Conservation (phyloP, 2,113 vertebrate genomes). For the Camelus bactrianus region DNA sequence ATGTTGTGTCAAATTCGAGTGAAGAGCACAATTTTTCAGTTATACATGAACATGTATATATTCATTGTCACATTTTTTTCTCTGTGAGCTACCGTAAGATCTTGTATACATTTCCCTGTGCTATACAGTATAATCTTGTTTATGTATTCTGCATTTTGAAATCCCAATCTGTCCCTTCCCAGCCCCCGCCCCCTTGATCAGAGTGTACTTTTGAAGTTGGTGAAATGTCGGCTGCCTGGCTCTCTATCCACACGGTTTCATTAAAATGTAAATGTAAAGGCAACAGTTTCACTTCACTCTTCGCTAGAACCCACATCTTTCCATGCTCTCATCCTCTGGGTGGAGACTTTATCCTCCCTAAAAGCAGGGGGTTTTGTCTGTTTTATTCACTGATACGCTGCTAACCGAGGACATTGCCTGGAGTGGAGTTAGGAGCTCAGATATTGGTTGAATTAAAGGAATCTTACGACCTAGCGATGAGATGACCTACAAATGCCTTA, state of each 20-base stretch:
- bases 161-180: too few species aligned
- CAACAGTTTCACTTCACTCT: not conserved
- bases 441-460: not conserved
- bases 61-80: too few species aligned
- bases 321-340: not conserved
- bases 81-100: too few species aligned
- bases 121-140: too few species aligned
- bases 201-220: not conserved
- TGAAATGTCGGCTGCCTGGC: not conserved
- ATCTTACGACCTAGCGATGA: not conserved
- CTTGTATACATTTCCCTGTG: too few species aligned
- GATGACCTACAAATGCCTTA: not conserved
- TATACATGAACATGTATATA: too few species aligned
- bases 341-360: not conserved
- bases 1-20: too few species aligned
- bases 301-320: not conserved
- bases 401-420: not conserved
- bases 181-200: too few species aligned
- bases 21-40: too few species aligned
- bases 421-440: not conserved
- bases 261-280: not conserved
- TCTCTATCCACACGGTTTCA: not conserved
- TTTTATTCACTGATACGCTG: not conserved
- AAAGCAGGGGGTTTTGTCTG: not conserved
- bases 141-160: too few species aligned